Evolutionary conservation across 2,797 vertebrate species (phyloP), one percentile per base, ranked within the genome.

Genomic region (Hylomyscus alleni): DNA sequence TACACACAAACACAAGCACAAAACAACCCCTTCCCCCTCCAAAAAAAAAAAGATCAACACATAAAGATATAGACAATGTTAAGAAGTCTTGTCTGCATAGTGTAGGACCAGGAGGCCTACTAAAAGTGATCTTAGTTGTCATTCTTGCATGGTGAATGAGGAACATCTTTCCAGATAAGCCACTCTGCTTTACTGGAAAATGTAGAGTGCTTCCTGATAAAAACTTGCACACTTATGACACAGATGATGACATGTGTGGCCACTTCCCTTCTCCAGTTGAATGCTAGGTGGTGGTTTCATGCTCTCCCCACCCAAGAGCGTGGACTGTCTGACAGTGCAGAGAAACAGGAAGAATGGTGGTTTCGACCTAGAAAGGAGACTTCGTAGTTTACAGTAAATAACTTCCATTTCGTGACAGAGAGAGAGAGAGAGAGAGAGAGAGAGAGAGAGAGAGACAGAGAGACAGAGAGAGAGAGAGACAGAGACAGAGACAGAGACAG

Each of bases 281-380:
- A 90, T 54, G 47, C 72, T 87, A 89, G 37, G 13, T 87, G 40
- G 60, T 93, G 80, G 93, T 95, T 97, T 97, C 92, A 86, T 67
- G 5, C 22, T 89, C 62, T 91, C 81, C 50, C 78, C 83, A 87
- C 96, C 92, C 95, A 93, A 87, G 47, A 91, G 56, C 67, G 87
- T 87, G 91, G 89, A 29, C 95, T 95, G 62, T 97, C 89, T 93
- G 62, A 73, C 31, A 0, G 73, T 84, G 95, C 50, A 87, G 75
- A 95, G 95, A 96, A 97, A 97, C 95, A 97, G 97, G 95, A 97
- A 98, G 95, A 91, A 75, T 34, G 17, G 95, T 93, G 96, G 96
- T 95, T 97, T 96, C 67, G 54, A 90, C 13, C 86, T 78, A 94
- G 80, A 95, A 73, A 87, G 90, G 58, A 81, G 47, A 65, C 62